These are phyloP conservation scores for Colostygia pectinataria DNA, from an alignment of 2,888 invertebrate species.

Conservation along the genomic window DNA sequence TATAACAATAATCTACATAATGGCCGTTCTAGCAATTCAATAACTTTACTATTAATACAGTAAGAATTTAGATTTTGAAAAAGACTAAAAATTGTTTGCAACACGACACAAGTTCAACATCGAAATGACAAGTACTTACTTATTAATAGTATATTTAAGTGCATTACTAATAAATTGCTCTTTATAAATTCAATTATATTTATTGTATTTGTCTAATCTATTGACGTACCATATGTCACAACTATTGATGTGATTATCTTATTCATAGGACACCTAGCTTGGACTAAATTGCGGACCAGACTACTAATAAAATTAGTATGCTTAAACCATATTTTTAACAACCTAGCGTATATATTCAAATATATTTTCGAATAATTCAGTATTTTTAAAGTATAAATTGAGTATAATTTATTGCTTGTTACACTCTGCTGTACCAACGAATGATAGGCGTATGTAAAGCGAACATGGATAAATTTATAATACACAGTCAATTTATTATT, in stretches of 20 bases:
- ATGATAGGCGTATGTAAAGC: neutral
- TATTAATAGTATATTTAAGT: too few relatives aligned
- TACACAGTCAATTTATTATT: too few relatives aligned
- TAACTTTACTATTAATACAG: too few relatives aligned
- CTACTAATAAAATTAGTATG: neutral
- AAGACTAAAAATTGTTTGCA: too few relatives aligned
- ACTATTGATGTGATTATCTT: neutral
- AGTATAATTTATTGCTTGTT: constrained; percentile 16
- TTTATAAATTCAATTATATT: neutral
- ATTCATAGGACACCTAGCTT: constrained; percentile 7
- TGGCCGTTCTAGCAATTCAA: neutral
- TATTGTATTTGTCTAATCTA: neutral
- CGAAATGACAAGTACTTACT: too few relatives aligned
- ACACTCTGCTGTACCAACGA: constrained; percentile 2
- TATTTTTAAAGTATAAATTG: constrained; percentile 5
- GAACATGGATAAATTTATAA: neutral
- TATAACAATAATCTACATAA: constrained; percentile 1
- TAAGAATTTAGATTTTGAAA: too few relatives aligned
- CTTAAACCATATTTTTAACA: constrained; percentile 1
- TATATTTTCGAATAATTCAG: constrained; percentile 7
- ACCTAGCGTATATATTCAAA: too few relatives aligned
- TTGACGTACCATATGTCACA: neutral
- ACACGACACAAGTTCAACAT: too few relatives aligned
- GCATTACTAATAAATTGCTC: too few relatives aligned
- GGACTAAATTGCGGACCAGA: constrained; percentile 6